Evolutionary conservation across 2,113 vertebrate species (phyloP), one percentile per base, ranked within the genome.

Genomic region (Pavo muticus): DNA sequence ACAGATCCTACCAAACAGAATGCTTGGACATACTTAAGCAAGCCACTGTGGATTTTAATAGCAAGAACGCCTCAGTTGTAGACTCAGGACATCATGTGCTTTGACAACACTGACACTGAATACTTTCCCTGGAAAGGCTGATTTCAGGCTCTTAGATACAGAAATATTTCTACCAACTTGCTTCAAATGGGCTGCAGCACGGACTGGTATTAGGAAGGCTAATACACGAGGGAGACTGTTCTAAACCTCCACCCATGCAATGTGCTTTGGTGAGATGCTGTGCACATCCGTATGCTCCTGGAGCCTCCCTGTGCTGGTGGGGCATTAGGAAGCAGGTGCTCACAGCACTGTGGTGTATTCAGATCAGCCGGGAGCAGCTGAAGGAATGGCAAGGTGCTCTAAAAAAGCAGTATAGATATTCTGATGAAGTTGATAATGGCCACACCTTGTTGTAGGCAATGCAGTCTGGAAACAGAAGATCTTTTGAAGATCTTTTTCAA

Each of bases 251-350:
- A 23, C 37, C 2, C 24, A 67, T 32, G 20, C 13, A 25, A 45
- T 0, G 0, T 19, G 30, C 7, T 67, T 70, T 67, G 35, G 11
- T 0, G 2, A 75, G 61, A 64, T 21, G 16, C 68, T 40, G 30
- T 19, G 21, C 24, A 39, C 8, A 17, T 75, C 60, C 32, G 27
- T 8, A 8, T 25, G 42, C 30, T 70, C n/a, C n/a, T 56, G 37
- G 19, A 87, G 30, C 20, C 14, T 50, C 30, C 52, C 54, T 15
- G 2, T 17, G 2, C 16, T 19, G 7, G 18, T 78, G 59, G 3
- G 17, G 2, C 32, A 32, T 42, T 35, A 71, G 57, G 42, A 21
- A 81, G 11, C 54, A 47, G 30, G 30, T 37, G 9, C 40, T 35
- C 3, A 5, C 1, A 1, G 21, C 16, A 27, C 30, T 37, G 20